Conservation (phyloP, 2,888 invertebrate genomes). For the Melinaea menophilus region DNA sequence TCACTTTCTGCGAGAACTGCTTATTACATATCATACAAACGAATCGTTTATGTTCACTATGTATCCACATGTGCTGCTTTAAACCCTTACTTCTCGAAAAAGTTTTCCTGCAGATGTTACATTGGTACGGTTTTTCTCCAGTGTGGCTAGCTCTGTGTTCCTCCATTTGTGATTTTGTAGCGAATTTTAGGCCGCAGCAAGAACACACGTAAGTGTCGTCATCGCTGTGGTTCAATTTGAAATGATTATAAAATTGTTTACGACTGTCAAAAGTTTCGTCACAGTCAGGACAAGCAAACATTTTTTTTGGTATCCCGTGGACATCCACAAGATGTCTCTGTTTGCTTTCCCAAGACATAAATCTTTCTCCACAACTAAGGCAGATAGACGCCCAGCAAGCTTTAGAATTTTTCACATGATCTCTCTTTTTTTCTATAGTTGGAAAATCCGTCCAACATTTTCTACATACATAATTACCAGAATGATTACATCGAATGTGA, state of each 20-base stretch:
- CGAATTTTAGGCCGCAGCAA: conserved; percentile 56
- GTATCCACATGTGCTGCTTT: conserved; percentile 64
- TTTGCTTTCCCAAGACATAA: conserved; percentile 61
- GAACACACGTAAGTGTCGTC: conserved; percentile 51
- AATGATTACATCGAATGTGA: conserved; percentile 56
- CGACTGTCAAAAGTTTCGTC: conserved; percentile 44
- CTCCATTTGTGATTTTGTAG: conserved; percentile 46
- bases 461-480: conserved; percentile 51
- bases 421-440: conserved; percentile 45
- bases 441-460: conserved; percentile 62
- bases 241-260: conserved; percentile 58
- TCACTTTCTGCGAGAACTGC: conserved; percentile 63
- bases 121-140: conserved; percentile 64
- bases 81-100: conserved; percentile 71
- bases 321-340: conserved; percentile 50
- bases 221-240: conserved; percentile 50
- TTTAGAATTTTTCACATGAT: conserved; percentile 50
- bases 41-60: conserved; percentile 58
- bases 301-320: conserved; percentile 46
- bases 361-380: conserved; percentile 55
- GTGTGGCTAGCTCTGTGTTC: conserved; percentile 71
- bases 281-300: conserved; percentile 60
- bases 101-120: conserved; percentile 66
- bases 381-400: conserved; percentile 59
- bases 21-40: conserved; percentile 55